A percentile compares a stretch with the other conserved stretches of the same genome.
Conservation (phyloP, 1,140 invertebrate species). For the Drosophila repleta region DNA sequence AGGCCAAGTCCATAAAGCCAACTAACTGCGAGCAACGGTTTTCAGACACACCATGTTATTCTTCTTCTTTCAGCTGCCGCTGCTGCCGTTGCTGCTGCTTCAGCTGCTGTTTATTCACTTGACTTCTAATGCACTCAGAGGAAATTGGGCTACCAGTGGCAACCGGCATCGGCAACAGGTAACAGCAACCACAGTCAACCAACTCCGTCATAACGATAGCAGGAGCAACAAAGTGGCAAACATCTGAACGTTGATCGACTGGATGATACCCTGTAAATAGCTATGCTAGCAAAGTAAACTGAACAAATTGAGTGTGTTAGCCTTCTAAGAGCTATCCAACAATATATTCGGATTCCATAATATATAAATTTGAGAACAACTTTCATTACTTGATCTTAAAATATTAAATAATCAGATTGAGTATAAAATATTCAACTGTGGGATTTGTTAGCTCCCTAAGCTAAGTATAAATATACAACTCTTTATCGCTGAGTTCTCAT, state of each 20-base stretch:
- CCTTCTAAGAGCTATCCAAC: too few relatives aligned
- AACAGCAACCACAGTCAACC: slow-evolving; percentile 25
- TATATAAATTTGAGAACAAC: too few relatives aligned
- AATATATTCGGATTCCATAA: too few relatives aligned
- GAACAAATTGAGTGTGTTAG: too few relatives aligned
- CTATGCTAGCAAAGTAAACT: too few relatives aligned
- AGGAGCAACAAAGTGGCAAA: slow-evolving; percentile 21
- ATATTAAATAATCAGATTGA: too few relatives aligned
- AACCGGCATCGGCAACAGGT: slow-evolving; percentile 42
- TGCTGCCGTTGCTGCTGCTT: slow-evolving; percentile 13
- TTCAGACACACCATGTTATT: slow-evolving; percentile 39
- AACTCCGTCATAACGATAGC: slow-evolving; percentile 13
- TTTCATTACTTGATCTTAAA: too few relatives aligned
- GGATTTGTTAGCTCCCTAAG: too few relatives aligned
- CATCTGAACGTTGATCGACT: not conserved
- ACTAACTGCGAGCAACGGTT: slow-evolving; percentile 45
- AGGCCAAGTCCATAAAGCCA: slow-evolving; percentile 61
- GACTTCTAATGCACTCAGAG: slow-evolving; percentile 69
- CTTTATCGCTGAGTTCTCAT: not conserved
- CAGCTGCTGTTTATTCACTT: slow-evolving; percentile 55
- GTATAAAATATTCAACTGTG: too few relatives aligned
- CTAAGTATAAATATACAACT: too few relatives aligned
- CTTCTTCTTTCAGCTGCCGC: slow-evolving; percentile 23
- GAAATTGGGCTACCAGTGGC: slow-evolving; percentile 70
- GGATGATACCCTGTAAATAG: not conserved